phyloP scores from a whole-genome alignment of 2,113 vertebrate species.

The Tupaia tana region DNA sequence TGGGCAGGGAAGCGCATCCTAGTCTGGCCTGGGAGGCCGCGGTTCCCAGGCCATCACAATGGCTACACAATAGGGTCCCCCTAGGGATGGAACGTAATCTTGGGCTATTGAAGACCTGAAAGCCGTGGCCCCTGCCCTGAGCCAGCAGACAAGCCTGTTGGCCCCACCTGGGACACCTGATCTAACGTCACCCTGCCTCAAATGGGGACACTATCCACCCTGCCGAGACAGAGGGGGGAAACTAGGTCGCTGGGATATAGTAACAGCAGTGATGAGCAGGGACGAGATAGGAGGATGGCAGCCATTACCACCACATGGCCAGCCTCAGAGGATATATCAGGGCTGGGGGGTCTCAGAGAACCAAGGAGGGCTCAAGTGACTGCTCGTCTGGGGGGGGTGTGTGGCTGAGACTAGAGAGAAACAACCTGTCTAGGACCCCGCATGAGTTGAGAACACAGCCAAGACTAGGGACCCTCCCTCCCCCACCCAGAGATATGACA shows the following conservation, averaged over 20 bases:
- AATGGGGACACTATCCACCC: constrained; percentile 79
- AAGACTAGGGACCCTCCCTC: neutral
- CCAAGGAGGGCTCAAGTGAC: neutral
- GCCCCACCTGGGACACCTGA: constrained; percentile 83
- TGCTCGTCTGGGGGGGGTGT: neutral
- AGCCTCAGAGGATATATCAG: neutral
- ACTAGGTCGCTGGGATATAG: constrained; percentile 81
- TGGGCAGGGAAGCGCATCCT: neutral
- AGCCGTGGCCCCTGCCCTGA: constrained; percentile 59
- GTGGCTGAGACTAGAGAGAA: neutral
- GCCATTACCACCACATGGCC: rapidly evolving
- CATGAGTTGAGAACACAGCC: neutral
- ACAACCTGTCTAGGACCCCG: neutral
- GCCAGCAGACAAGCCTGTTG: constrained; percentile 57
- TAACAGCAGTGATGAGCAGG: constrained; percentile 62
- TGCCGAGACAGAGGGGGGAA: constrained; percentile 60
- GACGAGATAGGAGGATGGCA: neutral
- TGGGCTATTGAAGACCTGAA: constrained; percentile 83
- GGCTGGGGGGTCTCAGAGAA: neutral
- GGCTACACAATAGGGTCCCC: constrained; percentile 80
- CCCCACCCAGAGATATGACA: neutral
- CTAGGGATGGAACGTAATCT: constrained; percentile 87
- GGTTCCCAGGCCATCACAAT: constrained; percentile 87
- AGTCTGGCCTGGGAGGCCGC: constrained; percentile 19
- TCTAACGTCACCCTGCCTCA: constrained; percentile 69